Percentiles rank a stretch among this genome's conserved stretches.
Evolutionary conservation across 1,140 invertebrate species (phyloP).

Genomic region (Dinoponera quadriceps): DNA sequence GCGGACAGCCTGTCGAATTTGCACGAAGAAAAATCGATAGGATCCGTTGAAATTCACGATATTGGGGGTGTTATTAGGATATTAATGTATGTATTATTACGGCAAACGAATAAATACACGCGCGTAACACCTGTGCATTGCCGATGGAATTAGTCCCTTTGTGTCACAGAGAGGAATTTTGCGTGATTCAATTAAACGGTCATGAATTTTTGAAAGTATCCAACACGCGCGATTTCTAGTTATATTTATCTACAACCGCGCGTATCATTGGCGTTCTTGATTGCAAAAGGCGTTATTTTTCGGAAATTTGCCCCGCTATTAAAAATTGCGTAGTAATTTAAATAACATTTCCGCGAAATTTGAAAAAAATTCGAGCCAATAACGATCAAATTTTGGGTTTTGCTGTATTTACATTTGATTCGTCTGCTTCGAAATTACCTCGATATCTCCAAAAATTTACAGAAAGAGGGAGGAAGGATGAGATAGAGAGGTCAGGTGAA

Average conservation of each 20-base stretch:
- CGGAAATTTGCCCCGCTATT: neutral
- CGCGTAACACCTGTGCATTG: conserved; percentile 39
- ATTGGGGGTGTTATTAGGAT: conserved; percentile 57
- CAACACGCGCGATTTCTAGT: conserved; percentile 48
- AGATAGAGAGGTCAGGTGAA: neutral
- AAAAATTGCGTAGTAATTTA: conserved; percentile 37
- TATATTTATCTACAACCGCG: neutral
- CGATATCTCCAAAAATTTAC: neutral
- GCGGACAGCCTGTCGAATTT: conserved; percentile 23
- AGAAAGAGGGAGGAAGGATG: neutral
- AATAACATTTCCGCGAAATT: conserved; percentile 43
- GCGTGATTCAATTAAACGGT: conserved; percentile 64
- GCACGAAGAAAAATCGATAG: conserved; percentile 34
- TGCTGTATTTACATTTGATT: neutral
- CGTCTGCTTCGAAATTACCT: conserved; percentile 11
- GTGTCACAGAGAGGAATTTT: conserved; percentile 64
- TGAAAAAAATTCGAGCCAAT: conserved; percentile 2
- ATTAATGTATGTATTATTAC: conserved; percentile 55
- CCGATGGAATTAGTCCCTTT: conserved; percentile 63
- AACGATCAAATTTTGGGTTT: neutral
- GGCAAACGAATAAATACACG: conserved; percentile 51
- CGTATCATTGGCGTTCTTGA: conserved; percentile 18
- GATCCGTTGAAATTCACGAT: conserved; percentile 49
- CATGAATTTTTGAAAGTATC: conserved; percentile 63
- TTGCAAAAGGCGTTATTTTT: neutral